Evolutionary conservation across 1,140 invertebrate species (phyloP).

Genomic region (Coenobita brevimanus): DNA sequence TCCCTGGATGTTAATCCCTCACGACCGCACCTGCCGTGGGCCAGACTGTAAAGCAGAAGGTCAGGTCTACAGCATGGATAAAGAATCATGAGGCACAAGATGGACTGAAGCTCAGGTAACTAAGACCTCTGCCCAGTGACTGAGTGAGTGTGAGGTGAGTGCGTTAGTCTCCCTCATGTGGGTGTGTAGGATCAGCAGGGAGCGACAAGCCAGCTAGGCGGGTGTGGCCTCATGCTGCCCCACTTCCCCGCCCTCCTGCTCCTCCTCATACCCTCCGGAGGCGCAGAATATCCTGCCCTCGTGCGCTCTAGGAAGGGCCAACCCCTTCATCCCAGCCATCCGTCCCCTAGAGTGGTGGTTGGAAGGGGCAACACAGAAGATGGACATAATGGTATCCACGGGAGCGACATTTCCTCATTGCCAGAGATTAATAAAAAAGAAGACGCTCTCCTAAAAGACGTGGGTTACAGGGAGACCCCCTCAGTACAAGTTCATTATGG

Average conservation of each 20-base stretch:
- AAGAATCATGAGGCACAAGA: background rate
- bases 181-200: conserved; percentile 26
- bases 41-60: too few species aligned
- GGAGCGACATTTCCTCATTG: background rate
- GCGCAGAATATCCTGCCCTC: conserved; percentile 7
- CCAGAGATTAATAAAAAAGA: conserved; percentile 12
- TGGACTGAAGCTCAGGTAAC: background rate
- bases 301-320: background rate
- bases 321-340: background rate
- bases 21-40: too few species aligned
- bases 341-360: background rate
- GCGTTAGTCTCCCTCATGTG: background rate
- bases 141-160: background rate
- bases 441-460: background rate
- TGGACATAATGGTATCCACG: background rate
- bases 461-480: too few species aligned
- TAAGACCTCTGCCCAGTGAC: background rate
- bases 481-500: too few species aligned
- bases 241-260: conserved; percentile 45
- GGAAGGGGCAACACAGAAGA: background rate
- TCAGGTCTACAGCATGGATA: too few species aligned
- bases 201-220: conserved; percentile 27
- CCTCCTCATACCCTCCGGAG: too few species aligned
- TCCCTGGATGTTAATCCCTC: too few species aligned
- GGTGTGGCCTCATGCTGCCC: conserved; percentile 47